Conservation (phyloP, 2,797 vertebrate species). For the Sebastes hubbsi region DNA sequence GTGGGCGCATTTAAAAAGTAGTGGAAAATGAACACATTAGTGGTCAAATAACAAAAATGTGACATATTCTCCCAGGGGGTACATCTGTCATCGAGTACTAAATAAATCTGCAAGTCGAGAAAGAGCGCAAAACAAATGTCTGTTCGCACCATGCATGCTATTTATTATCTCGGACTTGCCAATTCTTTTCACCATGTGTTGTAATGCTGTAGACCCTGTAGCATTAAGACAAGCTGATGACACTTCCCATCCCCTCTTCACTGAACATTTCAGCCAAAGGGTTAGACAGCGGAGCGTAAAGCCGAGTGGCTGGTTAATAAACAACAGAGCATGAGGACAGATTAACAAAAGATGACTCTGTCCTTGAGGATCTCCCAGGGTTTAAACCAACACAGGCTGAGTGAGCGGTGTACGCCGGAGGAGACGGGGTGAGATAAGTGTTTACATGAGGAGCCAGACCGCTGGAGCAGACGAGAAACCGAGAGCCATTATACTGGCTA, state of each 20-base stretch:
- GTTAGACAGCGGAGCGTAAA: neutral
- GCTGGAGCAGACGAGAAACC: conserved; percentile 14
- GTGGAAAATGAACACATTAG: conserved; percentile 33
- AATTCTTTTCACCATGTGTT: conserved; percentile 5
- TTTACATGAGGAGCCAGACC: conserved; percentile 46
- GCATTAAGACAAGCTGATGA: conserved; percentile 8
- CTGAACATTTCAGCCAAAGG: neutral
- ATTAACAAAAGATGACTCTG: conserved; percentile 58
- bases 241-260: neutral
- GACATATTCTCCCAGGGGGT: neutral
- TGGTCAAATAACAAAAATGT: conserved; percentile 18
- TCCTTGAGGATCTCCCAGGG: conserved; percentile 51
- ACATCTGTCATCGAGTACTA: neutral
- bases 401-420: conserved; percentile 11
- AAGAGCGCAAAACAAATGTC: neutral
- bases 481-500: conserved; percentile 3
- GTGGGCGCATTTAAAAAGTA: neutral
- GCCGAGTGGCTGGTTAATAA: conserved; percentile 55
- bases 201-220: neutral
- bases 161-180: neutral
- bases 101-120: neutral
- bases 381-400: conserved; percentile 40
- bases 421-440: conserved; percentile 45
- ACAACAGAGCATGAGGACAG: conserved; percentile 45
- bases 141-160: neutral